A percentile compares a stretch with the other conserved stretches of the same genome.
phyloP scores from a whole-genome alignment of 2,797 vertebrate genomes.

The Euthynnus affinis region DNA sequence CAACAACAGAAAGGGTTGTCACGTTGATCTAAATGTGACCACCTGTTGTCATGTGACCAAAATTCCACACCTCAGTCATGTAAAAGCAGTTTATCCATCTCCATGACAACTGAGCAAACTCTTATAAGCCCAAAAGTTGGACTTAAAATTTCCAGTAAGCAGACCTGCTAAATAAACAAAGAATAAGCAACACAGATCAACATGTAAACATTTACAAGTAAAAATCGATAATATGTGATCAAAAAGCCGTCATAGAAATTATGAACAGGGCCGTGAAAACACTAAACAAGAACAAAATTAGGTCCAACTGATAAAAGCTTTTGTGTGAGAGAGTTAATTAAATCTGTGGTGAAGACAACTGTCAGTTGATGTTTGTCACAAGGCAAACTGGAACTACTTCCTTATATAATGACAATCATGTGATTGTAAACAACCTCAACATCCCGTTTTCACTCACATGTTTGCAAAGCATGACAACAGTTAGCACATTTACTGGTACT shows the following conservation, averaged over 20 bases:
- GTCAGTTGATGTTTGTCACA: conserved; percentile 29
- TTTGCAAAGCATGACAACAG: conserved; percentile 24
- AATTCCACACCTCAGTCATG: neutral
- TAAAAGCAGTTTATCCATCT: neutral
- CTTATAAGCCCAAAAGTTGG: too few species aligned
- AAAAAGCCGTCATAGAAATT: neutral
- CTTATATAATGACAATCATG: conserved; percentile 9
- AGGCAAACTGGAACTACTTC: conserved; percentile 4
- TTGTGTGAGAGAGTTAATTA: neutral
- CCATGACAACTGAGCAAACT: too few species aligned
- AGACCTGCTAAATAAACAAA: neutral
- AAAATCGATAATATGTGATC: neutral
- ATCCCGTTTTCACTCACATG: conserved; percentile 27
- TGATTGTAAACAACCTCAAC: conserved; percentile 31
- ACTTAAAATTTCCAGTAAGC: too few species aligned
- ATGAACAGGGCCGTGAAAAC: neutral
- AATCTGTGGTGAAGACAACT: neutral
- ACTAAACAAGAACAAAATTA: neutral
- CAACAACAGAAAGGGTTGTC: too few species aligned
- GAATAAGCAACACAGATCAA: neutral
- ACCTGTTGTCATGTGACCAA: neutral
- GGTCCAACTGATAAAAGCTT: neutral
- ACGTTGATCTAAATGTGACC: too few species aligned
- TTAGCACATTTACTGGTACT: conserved; percentile 19
- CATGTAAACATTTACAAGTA: neutral